Percentiles rank a stretch among this genome's conserved stretches.
phyloP scores from a whole-genome alignment of 2,888 invertebrate species.

The Lumbricus terrestris region DNA sequence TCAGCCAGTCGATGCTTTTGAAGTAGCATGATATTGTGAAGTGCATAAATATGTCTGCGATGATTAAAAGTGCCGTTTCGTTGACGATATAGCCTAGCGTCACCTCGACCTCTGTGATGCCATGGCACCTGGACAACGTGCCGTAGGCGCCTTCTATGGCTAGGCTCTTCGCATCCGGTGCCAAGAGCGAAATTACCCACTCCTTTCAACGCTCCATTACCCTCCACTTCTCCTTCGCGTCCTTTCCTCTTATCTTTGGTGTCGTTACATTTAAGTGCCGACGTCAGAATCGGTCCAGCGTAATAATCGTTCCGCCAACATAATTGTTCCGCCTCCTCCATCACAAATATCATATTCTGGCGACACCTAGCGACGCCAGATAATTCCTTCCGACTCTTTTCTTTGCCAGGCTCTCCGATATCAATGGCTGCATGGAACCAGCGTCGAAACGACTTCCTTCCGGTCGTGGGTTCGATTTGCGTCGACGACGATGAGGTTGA shows the following conservation, averaged over 20 bases:
- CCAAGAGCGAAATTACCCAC: constrained; percentile 7
- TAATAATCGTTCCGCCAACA: neutral
- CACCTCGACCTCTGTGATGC: neutral
- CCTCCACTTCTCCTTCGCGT: neutral
- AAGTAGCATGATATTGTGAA: neutral
- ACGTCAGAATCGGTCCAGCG: neutral
- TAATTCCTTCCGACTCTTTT: neutral
- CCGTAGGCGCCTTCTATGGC: neutral
- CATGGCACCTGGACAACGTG: neutral
- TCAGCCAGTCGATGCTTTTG: neutral
- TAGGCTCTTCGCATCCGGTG: neutral
- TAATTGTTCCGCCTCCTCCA: neutral
- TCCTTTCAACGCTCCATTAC: constrained; percentile 10
- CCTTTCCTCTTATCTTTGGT: neutral
- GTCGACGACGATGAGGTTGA: neutral
- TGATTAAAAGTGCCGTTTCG: neutral
- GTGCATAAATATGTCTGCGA: neutral
- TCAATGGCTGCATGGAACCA: neutral
- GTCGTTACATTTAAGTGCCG: neutral
- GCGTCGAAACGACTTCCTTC: constrained; percentile 8
- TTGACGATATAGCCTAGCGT: neutral
- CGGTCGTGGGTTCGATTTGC: constrained; percentile 7
- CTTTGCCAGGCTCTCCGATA: neutral
- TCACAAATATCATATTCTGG: neutral
- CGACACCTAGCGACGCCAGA: neutral